phyloP scores from a whole-genome alignment of 2,797 vertebrate species.

The Monodelphis domestica region DNA sequence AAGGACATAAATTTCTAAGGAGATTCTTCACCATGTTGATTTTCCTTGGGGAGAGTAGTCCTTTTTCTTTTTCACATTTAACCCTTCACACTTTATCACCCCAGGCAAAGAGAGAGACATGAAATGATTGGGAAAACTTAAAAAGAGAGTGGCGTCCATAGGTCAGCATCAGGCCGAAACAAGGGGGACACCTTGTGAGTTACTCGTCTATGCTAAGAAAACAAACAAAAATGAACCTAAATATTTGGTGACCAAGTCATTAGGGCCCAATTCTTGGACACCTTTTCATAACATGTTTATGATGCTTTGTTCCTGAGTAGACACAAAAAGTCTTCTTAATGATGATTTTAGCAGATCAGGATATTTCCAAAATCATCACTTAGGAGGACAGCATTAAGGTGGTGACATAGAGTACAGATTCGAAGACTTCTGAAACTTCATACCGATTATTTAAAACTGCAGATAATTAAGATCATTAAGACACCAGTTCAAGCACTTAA shows the following conservation, averaged over 20 bases:
- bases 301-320: slow-evolving; percentile 28
- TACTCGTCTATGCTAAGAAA: slow-evolving; percentile 6
- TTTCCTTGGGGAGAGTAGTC: neutral
- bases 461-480: neutral
- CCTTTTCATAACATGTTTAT: slow-evolving; percentile 23
- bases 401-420: neutral
- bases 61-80: neutral
- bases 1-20: slow-evolving; percentile 1
- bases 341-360: neutral
- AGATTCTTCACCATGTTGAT: neutral
- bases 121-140: neutral
- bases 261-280: neutral
- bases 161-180: slow-evolving; percentile 46
- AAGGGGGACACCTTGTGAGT: neutral
- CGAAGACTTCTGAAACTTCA: neutral
- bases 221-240: neutral
- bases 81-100: slow-evolving; percentile 15
- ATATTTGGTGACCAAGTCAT: slow-evolving; percentile 2
- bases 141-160: neutral
- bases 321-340: neutral
- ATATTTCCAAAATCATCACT: slow-evolving; percentile 19
- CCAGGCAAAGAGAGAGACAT: slow-evolving; percentile 10
- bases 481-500: neutral
- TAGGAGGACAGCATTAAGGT: slow-evolving; percentile 23
- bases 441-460: slow-evolving; percentile 13